Evolutionary conservation across 2,797 vertebrate species (phyloP), one percentile per base, ranked within the genome.

Genomic region (Alca torda): DNA sequence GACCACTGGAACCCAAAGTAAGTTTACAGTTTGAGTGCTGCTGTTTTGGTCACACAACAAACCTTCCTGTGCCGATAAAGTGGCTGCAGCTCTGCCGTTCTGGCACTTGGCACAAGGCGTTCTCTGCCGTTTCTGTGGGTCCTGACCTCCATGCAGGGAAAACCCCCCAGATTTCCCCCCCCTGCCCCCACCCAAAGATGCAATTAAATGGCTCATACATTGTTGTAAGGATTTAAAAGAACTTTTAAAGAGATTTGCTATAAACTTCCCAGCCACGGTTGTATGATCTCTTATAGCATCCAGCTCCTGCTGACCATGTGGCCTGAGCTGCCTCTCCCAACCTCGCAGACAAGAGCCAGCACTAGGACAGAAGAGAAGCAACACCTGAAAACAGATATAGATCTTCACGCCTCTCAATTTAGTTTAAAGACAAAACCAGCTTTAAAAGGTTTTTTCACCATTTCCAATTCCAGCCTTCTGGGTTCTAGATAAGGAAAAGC

Each of bases 231-330:
- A 85, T 63, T 90, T 76, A 46, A 33, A 83, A 72, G 45, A 91
- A 84, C 82, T 85, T 85, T 65, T 11, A 33, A 79, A 84, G 45
- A 73, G 20, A 35, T 77, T 90, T 61, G 21, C 56, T 59, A 20
- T 12, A 4, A 83, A 45, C 16, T 56, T 63, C n/a, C 41, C 54
- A 67, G 85, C 46, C 64, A 10, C 5, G 2, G 1, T n/a, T 67
- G 0, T 9, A 45, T 19, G 69, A 43, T 21, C 0, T 0, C 39
- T 54, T 70, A 9, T 0, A 46, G 35, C 30, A 46, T 20, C 64
- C 46, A 65, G 60, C 46, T 53, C n/a, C n/a, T 30, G 39, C 46
- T 31, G 39, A n/a, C 21, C 9, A 2, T 4, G 3, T 10, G 30
- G 46, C 63, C 73, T 45, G 56, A 41, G 26, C 41, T 60, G 69